These are phyloP conservation scores for Myotis brandtii DNA, from an alignment of 2,113 vertebrate genomes.

Conservation along the genomic window DNA sequence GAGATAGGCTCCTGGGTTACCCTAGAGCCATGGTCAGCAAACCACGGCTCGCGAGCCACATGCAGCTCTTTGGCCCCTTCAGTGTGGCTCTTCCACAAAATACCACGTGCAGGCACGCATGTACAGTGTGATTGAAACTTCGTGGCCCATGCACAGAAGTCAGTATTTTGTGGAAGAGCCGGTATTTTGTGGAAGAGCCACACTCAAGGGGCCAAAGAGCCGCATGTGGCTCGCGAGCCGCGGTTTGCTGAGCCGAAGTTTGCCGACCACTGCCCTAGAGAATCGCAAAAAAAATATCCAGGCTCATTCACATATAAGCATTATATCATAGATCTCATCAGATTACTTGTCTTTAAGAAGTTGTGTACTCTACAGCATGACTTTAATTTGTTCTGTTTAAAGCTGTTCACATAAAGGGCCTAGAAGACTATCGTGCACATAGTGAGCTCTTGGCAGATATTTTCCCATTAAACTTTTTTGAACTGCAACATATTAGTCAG, in stretches of 20 bases:
- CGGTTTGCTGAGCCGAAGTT: too few relatives aligned
- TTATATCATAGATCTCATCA: background rate
- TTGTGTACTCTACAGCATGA: background rate
- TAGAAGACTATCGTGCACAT: background rate
- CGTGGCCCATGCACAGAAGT: too few relatives aligned
- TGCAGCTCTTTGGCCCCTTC: too few relatives aligned
- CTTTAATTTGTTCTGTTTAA: conserved; percentile 50
- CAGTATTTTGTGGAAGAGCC: too few relatives aligned
- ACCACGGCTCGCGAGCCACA: too few relatives aligned
- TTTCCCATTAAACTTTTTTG: background rate
- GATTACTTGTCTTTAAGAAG: background rate
- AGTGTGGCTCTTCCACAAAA: too few relatives aligned
- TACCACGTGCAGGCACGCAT: too few relatives aligned
- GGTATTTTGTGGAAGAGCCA: too few relatives aligned
- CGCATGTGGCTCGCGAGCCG: too few relatives aligned
- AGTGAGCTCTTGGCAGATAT: background rate
- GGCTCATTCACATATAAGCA: background rate
- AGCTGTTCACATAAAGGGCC: background rate
- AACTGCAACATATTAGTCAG: background rate
- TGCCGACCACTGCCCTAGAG: background rate
- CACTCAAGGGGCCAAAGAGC: too few relatives aligned
- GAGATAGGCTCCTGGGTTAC: background rate
- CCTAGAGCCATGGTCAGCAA: too few relatives aligned
- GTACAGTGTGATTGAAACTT: too few relatives aligned
- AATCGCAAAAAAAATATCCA: background rate